Evolutionary conservation across 1,140 invertebrate genomes (phyloP).

Genomic region (Scaptomyza pallida): DNA sequence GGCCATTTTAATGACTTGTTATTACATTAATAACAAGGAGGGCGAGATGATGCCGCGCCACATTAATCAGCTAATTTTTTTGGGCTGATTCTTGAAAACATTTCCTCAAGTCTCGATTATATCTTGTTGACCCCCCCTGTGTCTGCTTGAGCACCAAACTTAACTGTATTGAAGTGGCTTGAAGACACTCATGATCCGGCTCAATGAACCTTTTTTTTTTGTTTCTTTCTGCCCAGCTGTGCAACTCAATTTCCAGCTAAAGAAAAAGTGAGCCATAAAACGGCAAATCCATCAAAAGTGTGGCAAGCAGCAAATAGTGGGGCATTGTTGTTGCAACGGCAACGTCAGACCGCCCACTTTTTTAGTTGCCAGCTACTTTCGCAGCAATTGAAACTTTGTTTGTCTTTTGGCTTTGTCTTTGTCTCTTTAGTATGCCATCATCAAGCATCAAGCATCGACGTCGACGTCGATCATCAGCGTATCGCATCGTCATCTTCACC

Average conservation of each 20-base stretch:
- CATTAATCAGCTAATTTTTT: constrained; percentile 37
- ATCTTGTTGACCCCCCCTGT: constrained; percentile 58
- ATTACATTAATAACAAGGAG: neutral
- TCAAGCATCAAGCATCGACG: too few species aligned
- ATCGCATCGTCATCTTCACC: constrained; percentile 43
- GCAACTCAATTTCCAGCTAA: constrained; percentile 55
- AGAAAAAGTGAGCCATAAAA: constrained; percentile 41
- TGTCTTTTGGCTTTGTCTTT: constrained; percentile 33
- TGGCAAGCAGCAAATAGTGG: constrained; percentile 52
- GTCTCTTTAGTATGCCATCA: constrained; percentile 67
- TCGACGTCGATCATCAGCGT: too few species aligned
- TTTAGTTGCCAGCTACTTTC: constrained; percentile 62
- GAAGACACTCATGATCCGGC: constrained; percentile 60
- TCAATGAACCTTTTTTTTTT: constrained; percentile 56
- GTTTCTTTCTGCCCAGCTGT: constrained; percentile 31
- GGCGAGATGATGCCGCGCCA: too few species aligned
- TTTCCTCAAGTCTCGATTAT: constrained; percentile 39
- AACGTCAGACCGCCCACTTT: constrained; percentile 54
- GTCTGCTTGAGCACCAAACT: constrained; percentile 43
- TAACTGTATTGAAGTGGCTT: constrained; percentile 55
- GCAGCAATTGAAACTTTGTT: constrained; percentile 71
- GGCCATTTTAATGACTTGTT: constrained; percentile 27
- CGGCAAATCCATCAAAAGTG: constrained; percentile 77
- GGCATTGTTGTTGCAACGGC: constrained; percentile 43
- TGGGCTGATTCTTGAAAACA: constrained; percentile 3